Evolutionary conservation across 2,113 vertebrate species (phyloP).

Genomic region (Sylvietta virens): DNA sequence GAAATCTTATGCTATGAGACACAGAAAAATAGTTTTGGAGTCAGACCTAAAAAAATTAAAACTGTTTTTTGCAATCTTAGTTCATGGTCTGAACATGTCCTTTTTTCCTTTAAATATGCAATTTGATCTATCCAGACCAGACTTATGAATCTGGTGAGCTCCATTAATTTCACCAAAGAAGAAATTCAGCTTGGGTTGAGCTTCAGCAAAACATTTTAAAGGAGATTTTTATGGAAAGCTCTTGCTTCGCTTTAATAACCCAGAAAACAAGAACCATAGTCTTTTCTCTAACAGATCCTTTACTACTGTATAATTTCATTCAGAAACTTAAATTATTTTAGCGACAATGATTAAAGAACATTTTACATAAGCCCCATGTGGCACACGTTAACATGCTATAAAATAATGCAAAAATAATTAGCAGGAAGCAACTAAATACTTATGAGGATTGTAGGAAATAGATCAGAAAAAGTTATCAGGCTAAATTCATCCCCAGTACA

Average conservation of each 20-base stretch:
- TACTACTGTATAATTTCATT: slow-evolving; percentile 2
- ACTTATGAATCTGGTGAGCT: neutral
- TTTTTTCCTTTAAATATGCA: neutral
- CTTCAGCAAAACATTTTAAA: neutral
- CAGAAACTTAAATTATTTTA: slow-evolving; percentile 55
- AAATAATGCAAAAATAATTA: slow-evolving; percentile 65
- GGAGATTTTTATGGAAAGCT: neutral
- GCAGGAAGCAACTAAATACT: slow-evolving; percentile 45
- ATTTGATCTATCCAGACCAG: neutral
- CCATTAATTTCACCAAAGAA: neutral
- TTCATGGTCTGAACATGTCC: neutral
- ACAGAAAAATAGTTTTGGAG: neutral
- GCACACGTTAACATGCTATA: neutral
- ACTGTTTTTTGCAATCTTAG: neutral
- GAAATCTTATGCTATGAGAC: neutral
- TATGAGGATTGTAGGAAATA: slow-evolving; percentile 54
- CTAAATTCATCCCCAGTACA: slow-evolving; percentile 27
- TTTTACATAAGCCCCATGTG: slow-evolving; percentile 25
- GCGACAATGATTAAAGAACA: slow-evolving; percentile 33
- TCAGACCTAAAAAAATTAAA: neutral
- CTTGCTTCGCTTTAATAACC: neutral
- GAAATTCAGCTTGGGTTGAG: neutral
- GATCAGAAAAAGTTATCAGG: slow-evolving; percentile 51
- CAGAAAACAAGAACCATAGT: neutral
- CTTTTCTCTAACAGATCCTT: neutral